Percentiles rank a stretch among this genome's conserved stretches.
phyloP scores from a whole-genome alignment of 2,797 vertebrate species.

The Labroides dimidiatus region DNA sequence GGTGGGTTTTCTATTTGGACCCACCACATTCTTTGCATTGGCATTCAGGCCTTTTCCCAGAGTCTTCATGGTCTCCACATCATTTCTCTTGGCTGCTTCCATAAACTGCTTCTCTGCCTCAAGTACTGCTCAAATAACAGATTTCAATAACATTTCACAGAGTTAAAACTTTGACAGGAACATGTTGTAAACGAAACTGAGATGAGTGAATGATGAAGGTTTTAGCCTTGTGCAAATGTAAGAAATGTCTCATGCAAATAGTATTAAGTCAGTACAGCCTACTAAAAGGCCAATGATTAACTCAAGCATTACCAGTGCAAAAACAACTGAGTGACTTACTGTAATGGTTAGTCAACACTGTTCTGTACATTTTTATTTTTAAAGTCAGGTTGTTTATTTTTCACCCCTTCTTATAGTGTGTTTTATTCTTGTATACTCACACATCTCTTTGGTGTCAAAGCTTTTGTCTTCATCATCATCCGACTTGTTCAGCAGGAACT shows the following conservation, averaged over 20 bases:
- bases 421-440: slow-evolving; percentile 73
- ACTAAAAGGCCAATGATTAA: slow-evolving; percentile 38
- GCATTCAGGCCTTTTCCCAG: slow-evolving; percentile 87
- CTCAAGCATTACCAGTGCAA: slow-evolving; percentile 3
- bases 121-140: slow-evolving; percentile 82
- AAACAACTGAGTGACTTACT: slow-evolving; percentile 4
- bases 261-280: neutral
- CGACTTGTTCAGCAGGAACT: slow-evolving; percentile 67
- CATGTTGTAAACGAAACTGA: neutral
- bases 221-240: slow-evolving; percentile 47
- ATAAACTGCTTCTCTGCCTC: slow-evolving; percentile 90
- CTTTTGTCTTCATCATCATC: slow-evolving; percentile 66
- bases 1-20: slow-evolving; percentile 51
- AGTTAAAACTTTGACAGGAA: neutral
- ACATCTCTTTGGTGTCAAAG: slow-evolving; percentile 83
- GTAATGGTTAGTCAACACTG: neutral
- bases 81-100: slow-evolving; percentile 90
- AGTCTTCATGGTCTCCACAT: slow-evolving; percentile 87
- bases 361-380: neutral
- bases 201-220: slow-evolving; percentile 1
- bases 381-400: slow-evolving; percentile 3
- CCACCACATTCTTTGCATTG: slow-evolving; percentile 89
- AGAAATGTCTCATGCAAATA: neutral
- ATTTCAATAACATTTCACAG: too few species aligned
- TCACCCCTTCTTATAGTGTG: neutral